Base-by-base conservation (phyloP, 2,888 invertebrate genomes). In the Epirrhoe alternata region DNA sequence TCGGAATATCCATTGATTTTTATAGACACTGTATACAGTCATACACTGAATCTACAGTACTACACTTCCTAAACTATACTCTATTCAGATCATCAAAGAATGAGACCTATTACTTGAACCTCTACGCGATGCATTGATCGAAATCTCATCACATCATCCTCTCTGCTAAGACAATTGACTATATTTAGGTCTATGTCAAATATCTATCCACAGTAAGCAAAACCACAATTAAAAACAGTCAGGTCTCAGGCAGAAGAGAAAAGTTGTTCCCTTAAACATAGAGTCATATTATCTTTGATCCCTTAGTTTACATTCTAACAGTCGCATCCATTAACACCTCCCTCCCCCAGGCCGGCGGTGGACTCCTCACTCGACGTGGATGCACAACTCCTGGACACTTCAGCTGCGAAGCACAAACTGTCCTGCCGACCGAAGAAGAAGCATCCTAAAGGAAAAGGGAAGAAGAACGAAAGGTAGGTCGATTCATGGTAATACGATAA, bases 351-450 rank as follows among this genome's bases (percentile, higher is more conserved):
- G 89, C 68, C 82, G 88, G 63, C 93, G 89, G 78, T 82, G 94
- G 96, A 96, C 68, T 56, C 71, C 81, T 94, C 94, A 54, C 89
- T 96, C 83, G 95, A 96, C 81, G 85, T 94, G 75, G 92, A 92
- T 16, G 80, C 84, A 0, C 93, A 94, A 73, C 94, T 96, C 54
- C 92, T 97, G 86, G 97, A 97, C 89, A 94, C 94, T 73, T 93
- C 96, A 6, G 96, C 96, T 0, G 97, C 97, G 14, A 94, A 94
- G 78, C 97, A 97, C 92, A 97, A 96, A 88, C 86, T 96, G 61
- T 94, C 96, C 0, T 94, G 97, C 14, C 94, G 96, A 83, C 97
- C 97, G 6, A 95, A 94, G 87, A 95, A 96, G 82, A 96, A 95
- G 74, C 94, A 96, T 66, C 92, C 91, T 0, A 86, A 83, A n/a